These are phyloP conservation scores for Otolemur garnettii DNA, from an alignment of 2,113 vertebrate species.

Conservation along the genomic window DNA sequence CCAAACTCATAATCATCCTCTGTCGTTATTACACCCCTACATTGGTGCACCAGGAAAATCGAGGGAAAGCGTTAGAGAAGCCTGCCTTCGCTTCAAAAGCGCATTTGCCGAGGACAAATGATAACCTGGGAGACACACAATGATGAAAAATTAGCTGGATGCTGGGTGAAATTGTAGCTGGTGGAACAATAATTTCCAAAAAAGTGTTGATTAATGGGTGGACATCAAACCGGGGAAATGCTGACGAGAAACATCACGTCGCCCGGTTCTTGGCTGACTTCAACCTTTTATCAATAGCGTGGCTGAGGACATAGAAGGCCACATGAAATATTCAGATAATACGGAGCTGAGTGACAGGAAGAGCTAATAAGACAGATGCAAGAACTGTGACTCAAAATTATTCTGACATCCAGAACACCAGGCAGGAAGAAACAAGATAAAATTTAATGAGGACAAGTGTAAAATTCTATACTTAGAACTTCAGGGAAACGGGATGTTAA, in stretches of 20 bases:
- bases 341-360: background rate
- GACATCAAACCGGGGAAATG: background rate
- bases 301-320: conserved; percentile 34
- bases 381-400: conserved; percentile 33
- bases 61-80: conserved; percentile 23
- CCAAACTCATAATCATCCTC: conserved; percentile 65
- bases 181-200: conserved; percentile 15
- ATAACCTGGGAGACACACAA: background rate
- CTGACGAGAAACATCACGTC: background rate
- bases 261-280: background rate
- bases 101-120: background rate
- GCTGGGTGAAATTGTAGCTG: background rate
- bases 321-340: conserved; percentile 4
- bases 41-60: conserved; percentile 10
- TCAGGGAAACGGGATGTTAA: background rate
- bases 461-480: conserved; percentile 57
- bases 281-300: conserved; percentile 49
- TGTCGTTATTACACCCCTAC: conserved; percentile 41
- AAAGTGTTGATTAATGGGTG: conserved; percentile 19
- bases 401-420: conserved; percentile 51
- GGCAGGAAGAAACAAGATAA: conserved; percentile 46
- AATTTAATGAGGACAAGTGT: conserved; percentile 40
- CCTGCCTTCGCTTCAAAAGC: conserved; percentile 54
- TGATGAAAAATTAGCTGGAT: background rate
- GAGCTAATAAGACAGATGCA: conserved; percentile 45